A percentile compares a stretch with the other conserved stretches of the same genome.
These are phyloP conservation scores for Megaceryle alcyon DNA, from an alignment of 2,797 vertebrate species.

Conservation along the genomic window DNA sequence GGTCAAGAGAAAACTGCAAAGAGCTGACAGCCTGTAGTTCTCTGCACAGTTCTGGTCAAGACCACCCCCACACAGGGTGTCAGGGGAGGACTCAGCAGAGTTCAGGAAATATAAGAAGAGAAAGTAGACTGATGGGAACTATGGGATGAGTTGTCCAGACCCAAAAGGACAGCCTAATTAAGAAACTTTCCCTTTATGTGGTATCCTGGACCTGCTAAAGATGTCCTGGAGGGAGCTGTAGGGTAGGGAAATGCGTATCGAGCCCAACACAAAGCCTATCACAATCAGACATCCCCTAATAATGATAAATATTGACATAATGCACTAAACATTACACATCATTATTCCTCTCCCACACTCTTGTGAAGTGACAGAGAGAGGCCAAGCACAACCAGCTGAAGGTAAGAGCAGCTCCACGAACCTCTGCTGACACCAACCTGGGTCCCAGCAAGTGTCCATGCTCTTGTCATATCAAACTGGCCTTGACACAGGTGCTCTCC, in stretches of 20 bases:
- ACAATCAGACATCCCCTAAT: neutral
- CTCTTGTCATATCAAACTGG: neutral
- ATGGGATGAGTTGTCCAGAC: neutral
- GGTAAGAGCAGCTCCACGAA: neutral
- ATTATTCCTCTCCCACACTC: rapidly evolving
- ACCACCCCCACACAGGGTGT: rapidly evolving
- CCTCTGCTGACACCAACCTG: neutral
- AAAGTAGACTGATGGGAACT: neutral
- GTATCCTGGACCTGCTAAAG: neutral
- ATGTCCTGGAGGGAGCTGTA: neutral
- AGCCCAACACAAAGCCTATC: neutral
- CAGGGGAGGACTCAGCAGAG: neutral
- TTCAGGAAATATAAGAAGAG: neutral
- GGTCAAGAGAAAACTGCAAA: neutral
- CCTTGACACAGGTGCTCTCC: neutral
- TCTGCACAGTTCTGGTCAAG: neutral
- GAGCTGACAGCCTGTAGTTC: neutral
- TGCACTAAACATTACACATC: neutral
- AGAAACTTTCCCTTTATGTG: neutral
- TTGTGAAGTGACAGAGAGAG: neutral
- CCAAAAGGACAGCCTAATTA: neutral
- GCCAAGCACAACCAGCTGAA: neutral
- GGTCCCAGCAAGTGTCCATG: neutral
- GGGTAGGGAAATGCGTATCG: neutral
- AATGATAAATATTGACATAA: neutral